A percentile compares a stretch with the other conserved stretches of the same genome.
These are phyloP conservation scores for Heliornis fulica DNA, from an alignment of 2,113 vertebrate species.

Conservation along the genomic window DNA sequence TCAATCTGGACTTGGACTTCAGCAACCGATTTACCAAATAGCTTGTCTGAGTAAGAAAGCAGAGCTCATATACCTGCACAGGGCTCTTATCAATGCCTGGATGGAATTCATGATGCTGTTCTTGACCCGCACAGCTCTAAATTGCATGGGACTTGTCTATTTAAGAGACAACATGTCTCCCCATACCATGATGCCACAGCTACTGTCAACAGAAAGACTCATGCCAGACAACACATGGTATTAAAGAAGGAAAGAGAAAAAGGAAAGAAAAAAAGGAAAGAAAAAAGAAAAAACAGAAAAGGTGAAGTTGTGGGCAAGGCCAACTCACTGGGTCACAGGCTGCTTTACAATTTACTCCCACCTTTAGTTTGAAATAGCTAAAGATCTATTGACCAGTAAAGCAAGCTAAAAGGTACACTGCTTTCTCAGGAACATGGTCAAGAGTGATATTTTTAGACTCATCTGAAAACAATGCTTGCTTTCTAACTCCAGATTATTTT, in stretches of 20 bases:
- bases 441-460: neutral
- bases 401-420: neutral
- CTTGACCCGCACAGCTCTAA: neutral
- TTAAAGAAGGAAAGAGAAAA: neutral
- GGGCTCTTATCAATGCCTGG: neutral
- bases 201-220: conserved; percentile 10
- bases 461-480: neutral
- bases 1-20: neutral
- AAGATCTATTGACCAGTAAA: neutral
- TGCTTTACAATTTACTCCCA: conserved; percentile 7
- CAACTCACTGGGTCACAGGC: neutral
- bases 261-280: neutral
- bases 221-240: neutral
- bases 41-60: neutral
- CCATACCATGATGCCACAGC: neutral
- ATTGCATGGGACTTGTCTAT: neutral
- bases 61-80: neutral
- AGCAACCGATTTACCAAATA: neutral
- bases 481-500: neutral
- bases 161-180: neutral
- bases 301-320: neutral
- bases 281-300: no score
- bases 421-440: neutral
- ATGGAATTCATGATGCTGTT: neutral
- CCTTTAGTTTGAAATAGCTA: neutral